Base-by-base conservation (phyloP, 2,888 invertebrate species). In the Macroteleia sp. region DNA sequence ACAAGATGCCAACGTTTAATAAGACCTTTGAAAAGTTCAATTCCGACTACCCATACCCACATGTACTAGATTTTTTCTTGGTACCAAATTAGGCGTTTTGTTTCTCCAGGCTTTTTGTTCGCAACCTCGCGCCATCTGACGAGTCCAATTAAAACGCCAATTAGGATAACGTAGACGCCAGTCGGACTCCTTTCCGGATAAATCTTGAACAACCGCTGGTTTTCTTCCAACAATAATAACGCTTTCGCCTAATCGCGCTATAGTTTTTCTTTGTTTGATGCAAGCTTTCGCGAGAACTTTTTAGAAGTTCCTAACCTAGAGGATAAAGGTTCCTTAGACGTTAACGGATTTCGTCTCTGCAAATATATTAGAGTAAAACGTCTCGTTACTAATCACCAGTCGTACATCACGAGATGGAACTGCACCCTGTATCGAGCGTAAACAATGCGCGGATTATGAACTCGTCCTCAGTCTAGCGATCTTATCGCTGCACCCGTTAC, bases 81-180 rank as follows among this genome's bases (percentile, higher is more conserved):
- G 46, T 10, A 34, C 64, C 54, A 73, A 73, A 73, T 73, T 48
- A 41, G 50, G 32, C 73, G 39, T 66, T 50, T 52, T 57, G 50
- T 59, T 73, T 62, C 62, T 16, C 8, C 22, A 17, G 5, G 28
- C 44, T 71, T 62, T 64, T 73, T 64, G 50, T 44, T 22, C 59
- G 36, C 66, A 66, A 39, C 59, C 66, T 59, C 64, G 36, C 66
- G 74, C 46, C 59, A 74, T 59, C 64, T 46, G 59, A 74, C 74
- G 59, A 52, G 14, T 30, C 62, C 50, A 66, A 66, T 74, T 74
- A 74, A 66, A 54, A 39, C 41, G 17, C 64, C 73, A 73, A 73
- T 73, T 66, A 73, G 64, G 42, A 41, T 36, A 48, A 64, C 20
- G n/a, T 17, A 34, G 30, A 2, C 10, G 8, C 30, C 30, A 30